phyloP scores from a whole-genome alignment of 2,797 vertebrate species.

The Euphonia xanthogaster region DNA sequence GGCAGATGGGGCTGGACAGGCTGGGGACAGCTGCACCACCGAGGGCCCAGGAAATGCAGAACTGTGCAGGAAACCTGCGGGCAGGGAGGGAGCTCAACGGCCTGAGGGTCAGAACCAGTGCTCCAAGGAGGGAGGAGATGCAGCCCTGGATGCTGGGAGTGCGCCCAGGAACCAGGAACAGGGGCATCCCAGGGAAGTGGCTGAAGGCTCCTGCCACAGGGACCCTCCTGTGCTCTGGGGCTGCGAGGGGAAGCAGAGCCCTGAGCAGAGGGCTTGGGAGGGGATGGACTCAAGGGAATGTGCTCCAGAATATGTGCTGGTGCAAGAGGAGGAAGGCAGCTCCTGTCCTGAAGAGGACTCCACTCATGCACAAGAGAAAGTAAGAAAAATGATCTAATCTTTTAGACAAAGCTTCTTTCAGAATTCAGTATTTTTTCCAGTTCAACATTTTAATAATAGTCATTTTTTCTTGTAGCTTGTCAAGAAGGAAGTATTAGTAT shows the following conservation, averaged over 20 bases:
- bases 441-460: background rate
- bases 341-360: background rate
- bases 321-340: constrained; percentile 69
- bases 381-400: background rate
- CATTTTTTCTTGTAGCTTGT: constrained; percentile 23
- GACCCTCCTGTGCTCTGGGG: background rate
- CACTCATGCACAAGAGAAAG: background rate
- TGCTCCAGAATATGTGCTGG: constrained; percentile 75
- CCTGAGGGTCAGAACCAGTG: background rate
- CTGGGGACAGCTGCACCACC: background rate
- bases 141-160: background rate
- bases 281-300: background rate
- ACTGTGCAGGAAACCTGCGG: background rate
- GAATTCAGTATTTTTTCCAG: background rate
- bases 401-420: background rate
- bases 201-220: constrained; percentile 1
- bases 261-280: background rate
- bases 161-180: background rate
- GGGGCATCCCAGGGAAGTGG: background rate
- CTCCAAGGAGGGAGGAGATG: constrained; percentile 24
- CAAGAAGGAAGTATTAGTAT: constrained; percentile 71
- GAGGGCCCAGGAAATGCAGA: background rate
- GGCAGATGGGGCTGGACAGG: background rate
- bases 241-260: background rate
- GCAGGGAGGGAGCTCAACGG: background rate